These are phyloP conservation scores for Pardosa pseudoannulata DNA, from an alignment of 2,888 invertebrate species.

Conservation along the genomic window DNA sequence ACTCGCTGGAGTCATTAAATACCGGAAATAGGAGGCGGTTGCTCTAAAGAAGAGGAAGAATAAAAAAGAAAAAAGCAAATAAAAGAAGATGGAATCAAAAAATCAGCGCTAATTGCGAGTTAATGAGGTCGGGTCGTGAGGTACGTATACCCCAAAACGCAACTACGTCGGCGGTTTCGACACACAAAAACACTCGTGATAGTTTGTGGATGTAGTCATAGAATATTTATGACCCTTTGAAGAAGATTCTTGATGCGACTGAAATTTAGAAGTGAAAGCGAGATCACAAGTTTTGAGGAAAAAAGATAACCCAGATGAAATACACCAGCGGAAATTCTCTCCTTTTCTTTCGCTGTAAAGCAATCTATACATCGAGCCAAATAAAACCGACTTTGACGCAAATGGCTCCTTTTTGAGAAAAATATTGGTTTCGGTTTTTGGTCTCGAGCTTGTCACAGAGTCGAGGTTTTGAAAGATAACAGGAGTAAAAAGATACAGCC, in stretches of 20 bases:
- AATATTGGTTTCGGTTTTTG: background rate
- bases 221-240: slow-evolving; percentile 11
- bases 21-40: slow-evolving; percentile 62
- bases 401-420: background rate
- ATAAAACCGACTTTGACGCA: background rate
- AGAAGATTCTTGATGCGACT: background rate
- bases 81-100: background rate
- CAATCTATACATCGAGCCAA: background rate
- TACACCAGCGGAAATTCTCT: background rate
- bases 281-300: background rate
- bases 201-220: background rate
- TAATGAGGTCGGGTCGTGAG: slow-evolving; percentile 70
- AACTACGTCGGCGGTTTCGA: slow-evolving; percentile 36
- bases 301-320: background rate
- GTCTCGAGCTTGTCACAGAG: background rate
- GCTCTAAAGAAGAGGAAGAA: slow-evolving; percentile 26
- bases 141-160: slow-evolving; percentile 36
- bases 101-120: slow-evolving; percentile 55
- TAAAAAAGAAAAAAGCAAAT: slow-evolving; percentile 15
- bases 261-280: slow-evolving; percentile 6
- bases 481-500: background rate
- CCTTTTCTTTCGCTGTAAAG: background rate
- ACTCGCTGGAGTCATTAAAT: slow-evolving; percentile 59
- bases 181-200: slow-evolving; percentile 25
- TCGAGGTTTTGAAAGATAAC: background rate